These are phyloP conservation scores for Campopleginae sp. DNA, from an alignment of 2,888 invertebrate genomes.

Conservation along the genomic window DNA sequence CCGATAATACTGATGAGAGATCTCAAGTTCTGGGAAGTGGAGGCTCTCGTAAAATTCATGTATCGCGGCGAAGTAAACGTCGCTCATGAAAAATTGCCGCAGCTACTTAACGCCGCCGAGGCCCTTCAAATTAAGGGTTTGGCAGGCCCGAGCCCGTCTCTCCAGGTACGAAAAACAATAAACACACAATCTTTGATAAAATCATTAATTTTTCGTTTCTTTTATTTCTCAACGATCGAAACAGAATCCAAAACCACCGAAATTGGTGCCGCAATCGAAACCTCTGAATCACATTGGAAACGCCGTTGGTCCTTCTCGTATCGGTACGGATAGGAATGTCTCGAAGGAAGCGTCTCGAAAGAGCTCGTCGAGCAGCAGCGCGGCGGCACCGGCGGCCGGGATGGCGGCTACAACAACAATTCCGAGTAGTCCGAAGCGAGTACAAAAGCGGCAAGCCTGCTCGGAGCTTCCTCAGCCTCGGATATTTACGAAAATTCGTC, in stretches of 20 bases:
- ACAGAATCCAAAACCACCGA: conserved; percentile 78
- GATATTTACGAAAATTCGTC: conserved; percentile 80
- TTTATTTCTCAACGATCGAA: background rate
- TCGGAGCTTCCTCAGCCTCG: conserved; percentile 75
- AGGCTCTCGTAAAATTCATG: conserved; percentile 95
- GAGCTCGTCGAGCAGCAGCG: conserved; percentile 60
- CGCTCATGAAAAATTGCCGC: conserved; percentile 92
- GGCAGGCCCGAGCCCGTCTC: conserved; percentile 81
- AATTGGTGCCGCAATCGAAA: conserved; percentile 79
- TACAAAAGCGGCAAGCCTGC: conserved; percentile 78
- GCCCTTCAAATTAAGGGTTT: conserved; percentile 92
- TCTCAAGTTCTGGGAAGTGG: conserved; percentile 93
- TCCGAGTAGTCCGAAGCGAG: conserved; percentile 78
- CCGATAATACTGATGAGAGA: conserved; percentile 94
- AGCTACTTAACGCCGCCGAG: conserved; percentile 93
- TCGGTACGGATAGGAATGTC: conserved; percentile 70
- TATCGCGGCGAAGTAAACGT: conserved; percentile 96
- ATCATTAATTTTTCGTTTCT: background rate
- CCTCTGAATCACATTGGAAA: conserved; percentile 60
- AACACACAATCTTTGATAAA: too few species aligned
- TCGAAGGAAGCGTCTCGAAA: conserved; percentile 74
- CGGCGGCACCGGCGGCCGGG: conserved; percentile 50
- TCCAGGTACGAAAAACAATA: conserved; percentile 74
- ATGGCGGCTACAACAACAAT: conserved; percentile 33
- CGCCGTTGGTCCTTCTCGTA: conserved; percentile 65